Evolutionary conservation across 2,113 vertebrate species (phyloP).

Genomic region (Raja brachyura): DNA sequence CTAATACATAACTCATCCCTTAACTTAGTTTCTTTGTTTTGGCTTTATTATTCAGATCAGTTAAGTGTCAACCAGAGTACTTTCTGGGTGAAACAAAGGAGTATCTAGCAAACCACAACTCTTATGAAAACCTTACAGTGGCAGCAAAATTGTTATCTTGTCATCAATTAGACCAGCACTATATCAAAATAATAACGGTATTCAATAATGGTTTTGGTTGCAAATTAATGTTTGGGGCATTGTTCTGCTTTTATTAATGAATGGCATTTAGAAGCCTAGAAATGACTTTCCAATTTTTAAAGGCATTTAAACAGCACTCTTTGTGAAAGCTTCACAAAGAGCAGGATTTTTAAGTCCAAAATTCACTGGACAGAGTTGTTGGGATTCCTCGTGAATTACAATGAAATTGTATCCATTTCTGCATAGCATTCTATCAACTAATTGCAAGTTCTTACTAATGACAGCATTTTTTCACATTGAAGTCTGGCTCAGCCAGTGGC

Average conservation of each 20-base stretch:
- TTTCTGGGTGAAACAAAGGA: not conserved
- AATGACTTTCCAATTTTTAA: too few species aligned
- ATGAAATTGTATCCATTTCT: too few species aligned
- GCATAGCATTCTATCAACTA: too few species aligned
- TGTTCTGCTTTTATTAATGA: not conserved
- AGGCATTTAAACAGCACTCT: too few species aligned
- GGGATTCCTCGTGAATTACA: too few species aligned
- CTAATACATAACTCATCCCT: not conserved
- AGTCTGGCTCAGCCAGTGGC: too few species aligned
- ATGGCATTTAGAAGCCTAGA: too few species aligned
- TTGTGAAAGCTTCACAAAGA: too few species aligned
- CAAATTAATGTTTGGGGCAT: not conserved
- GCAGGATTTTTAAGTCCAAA: too few species aligned
- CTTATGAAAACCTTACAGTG: not conserved
- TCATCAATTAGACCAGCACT: not conserved
- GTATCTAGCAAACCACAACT: not conserved
- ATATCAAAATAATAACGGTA: not conserved
- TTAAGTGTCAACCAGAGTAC: not conserved
- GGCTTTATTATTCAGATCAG: not conserved
- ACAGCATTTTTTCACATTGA: too few species aligned
- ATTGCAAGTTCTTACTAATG: too few species aligned
- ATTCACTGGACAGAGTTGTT: too few species aligned
- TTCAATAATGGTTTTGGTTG: not conserved
- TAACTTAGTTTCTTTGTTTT: not conserved
- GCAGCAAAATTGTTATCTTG: not conserved